Evolutionary conservation across 2,797 vertebrate species (phyloP).

Genomic region (Dromococcyx pavoninus): DNA sequence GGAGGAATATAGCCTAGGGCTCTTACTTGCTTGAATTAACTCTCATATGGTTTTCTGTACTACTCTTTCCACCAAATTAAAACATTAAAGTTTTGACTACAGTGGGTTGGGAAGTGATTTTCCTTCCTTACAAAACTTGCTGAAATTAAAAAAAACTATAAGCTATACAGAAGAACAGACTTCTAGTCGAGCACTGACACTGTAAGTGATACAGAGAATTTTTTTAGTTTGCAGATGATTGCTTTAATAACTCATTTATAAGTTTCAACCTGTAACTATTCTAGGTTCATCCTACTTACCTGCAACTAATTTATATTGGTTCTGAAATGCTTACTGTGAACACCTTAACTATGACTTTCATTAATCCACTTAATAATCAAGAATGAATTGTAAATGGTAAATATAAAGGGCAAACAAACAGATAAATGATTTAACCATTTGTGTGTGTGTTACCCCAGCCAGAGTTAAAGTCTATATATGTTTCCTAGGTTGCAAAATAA

Average conservation of each 20-base stretch:
- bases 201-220: neutral
- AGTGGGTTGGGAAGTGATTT: neutral
- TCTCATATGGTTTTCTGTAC: neutral
- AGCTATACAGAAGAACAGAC: neutral
- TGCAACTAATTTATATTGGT: neutral
- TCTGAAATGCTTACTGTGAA: neutral
- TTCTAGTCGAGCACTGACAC: neutral
- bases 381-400: neutral
- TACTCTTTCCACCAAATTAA: neutral
- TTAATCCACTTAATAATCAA: neutral
- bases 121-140: neutral
- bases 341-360: neutral
- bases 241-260: neutral
- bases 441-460: neutral
- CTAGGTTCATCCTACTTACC: neutral
- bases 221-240: neutral
- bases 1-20: neutral
- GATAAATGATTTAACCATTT: neutral
- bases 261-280: neutral
- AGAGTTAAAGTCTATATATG: neutral
- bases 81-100: neutral
- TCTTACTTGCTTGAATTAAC: neutral
- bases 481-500: neutral
- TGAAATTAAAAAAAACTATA: neutral
- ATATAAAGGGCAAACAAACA: neutral